phyloP scores from a whole-genome alignment of 1,140 invertebrate species.

The Himalopsyche phryganea region DNA sequence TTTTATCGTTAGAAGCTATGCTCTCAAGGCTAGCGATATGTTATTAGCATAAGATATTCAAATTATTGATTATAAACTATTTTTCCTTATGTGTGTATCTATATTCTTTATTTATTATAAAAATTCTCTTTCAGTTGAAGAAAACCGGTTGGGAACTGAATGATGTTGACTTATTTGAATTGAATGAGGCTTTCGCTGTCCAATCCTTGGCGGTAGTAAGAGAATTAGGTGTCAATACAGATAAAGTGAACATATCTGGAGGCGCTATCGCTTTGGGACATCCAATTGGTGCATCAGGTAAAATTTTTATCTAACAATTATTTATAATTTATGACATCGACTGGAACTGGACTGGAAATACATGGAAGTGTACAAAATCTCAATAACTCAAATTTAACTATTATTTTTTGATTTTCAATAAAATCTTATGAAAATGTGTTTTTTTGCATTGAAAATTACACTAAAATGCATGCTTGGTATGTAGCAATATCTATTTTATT shows the following conservation, averaged over 20 bases:
- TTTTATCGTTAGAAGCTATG: no score
- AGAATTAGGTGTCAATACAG: conserved; percentile 63
- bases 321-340: no score
- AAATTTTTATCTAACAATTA: conserved; percentile 1
- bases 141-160: conserved; percentile 78
- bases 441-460: neutral
- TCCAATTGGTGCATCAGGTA: conserved; percentile 81
- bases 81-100: no score
- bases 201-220: conserved; percentile 67
- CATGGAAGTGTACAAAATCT: no score
- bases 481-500: neutral
- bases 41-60: no score
- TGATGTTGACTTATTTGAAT: conserved; percentile 84
- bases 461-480: neutral
- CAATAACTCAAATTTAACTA: no score
- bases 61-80: no score
- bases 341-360: no score
- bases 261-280: conserved; percentile 89
- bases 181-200: conserved; percentile 84
- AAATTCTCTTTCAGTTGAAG: conserved; percentile 62
- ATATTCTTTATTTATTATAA: no score
- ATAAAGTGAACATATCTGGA: conserved; percentile 78
- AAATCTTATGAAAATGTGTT: neutral
- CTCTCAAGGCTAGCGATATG: no score
- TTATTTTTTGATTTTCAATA: neutral